phyloP scores from a whole-genome alignment of 2,797 vertebrate genomes.

The Hoplostethus atlanticus region DNA sequence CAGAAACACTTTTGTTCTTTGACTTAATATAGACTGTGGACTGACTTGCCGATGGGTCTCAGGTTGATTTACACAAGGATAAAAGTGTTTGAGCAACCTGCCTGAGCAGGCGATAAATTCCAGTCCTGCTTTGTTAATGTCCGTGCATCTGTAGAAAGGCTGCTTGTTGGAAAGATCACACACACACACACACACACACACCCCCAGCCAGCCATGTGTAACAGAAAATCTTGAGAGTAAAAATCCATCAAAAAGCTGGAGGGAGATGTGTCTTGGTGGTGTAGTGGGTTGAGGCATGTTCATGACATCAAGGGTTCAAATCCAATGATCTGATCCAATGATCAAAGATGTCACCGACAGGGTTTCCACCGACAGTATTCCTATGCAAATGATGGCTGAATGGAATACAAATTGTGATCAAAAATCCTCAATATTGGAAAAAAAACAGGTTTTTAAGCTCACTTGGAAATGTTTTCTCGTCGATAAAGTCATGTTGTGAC shows the following conservation, averaged over 20 bases:
- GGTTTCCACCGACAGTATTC: background rate
- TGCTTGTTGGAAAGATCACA: background rate
- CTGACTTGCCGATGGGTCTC: conserved; percentile 23
- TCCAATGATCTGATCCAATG: conserved; percentile 11
- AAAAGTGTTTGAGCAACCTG: conserved; percentile 1
- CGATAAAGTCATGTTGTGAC: too few relatives aligned
- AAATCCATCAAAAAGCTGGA: background rate
- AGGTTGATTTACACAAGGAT: conserved; percentile 21
- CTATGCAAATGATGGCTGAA: background rate
- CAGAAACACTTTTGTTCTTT: conserved; percentile 19
- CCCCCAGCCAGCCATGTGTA: background rate
- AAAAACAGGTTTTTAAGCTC: too few relatives aligned
- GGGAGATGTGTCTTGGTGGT: background rate
- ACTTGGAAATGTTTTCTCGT: too few relatives aligned
- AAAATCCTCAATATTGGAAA: too few relatives aligned
- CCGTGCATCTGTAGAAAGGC: conserved; percentile 1
- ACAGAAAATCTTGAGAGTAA: background rate
- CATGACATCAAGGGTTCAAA: conserved; percentile 5
- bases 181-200: conserved; percentile 2
- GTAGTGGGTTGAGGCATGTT: too few relatives aligned
- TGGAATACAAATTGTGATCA: too few relatives aligned
- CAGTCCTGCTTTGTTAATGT: background rate
- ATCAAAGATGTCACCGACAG: background rate
- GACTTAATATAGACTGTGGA: conserved; percentile 12
- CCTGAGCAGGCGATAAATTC: background rate